A percentile compares a stretch with the other conserved stretches of the same genome.
Conservation (phyloP, 2,113 vertebrate genomes). For the Numenius arquata region DNA sequence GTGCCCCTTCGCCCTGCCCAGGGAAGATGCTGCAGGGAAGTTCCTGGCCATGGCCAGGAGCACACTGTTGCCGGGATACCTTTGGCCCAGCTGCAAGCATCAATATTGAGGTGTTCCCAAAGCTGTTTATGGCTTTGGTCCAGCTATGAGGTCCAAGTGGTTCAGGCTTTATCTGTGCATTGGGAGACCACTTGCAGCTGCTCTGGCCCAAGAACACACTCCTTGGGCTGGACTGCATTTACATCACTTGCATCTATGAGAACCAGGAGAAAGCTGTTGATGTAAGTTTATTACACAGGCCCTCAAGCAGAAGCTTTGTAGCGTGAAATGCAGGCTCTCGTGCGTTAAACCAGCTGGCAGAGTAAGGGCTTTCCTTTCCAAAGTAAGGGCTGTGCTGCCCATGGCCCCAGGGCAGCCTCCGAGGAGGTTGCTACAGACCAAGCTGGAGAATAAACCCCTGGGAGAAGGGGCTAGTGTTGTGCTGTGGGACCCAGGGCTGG, state of each 20-base stretch:
- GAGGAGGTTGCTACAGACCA: not conserved
- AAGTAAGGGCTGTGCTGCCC: not conserved
- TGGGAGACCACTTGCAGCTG: conserved; percentile 20
- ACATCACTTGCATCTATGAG: not conserved
- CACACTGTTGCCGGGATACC: not conserved
- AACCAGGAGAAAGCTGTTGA: not conserved
- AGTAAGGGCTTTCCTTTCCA: not conserved
- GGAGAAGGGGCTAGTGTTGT: not conserved
- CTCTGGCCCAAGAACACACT: not conserved
- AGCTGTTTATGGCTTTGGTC: not conserved
- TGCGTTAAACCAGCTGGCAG: not conserved
- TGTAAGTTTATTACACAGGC: not conserved
- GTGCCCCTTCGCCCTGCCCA: not conserved
- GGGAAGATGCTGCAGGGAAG: not conserved
- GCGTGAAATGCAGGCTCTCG: not conserved
- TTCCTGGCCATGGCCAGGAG: not conserved
- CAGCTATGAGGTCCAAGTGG: not conserved
- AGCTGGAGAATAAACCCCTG: not conserved
- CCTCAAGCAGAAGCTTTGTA: not conserved
- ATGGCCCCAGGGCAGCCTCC: not conserved
- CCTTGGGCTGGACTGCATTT: not conserved
- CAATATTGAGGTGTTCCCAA: not conserved
- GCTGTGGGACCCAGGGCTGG: not conserved
- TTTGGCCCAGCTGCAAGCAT: not conserved
- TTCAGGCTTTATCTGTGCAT: not conserved